A percentile compares a stretch with the other conserved stretches of the same genome.
These are phyloP conservation scores for Furcula furcula DNA, from an alignment of 2,888 invertebrate genomes.

Conservation along the genomic window DNA sequence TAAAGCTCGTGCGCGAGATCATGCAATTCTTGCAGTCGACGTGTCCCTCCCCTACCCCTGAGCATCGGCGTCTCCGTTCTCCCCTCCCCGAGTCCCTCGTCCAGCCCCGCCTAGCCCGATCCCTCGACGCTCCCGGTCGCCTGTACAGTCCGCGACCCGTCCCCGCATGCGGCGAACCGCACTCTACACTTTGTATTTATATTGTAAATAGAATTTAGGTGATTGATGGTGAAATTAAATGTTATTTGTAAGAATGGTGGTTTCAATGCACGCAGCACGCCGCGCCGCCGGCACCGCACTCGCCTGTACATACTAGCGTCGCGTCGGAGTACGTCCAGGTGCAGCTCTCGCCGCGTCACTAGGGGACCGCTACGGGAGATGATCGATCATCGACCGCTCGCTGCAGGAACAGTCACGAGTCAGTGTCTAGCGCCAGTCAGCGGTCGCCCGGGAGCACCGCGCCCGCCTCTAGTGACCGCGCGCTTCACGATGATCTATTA, in stretches of 20 bases:
- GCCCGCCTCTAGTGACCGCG: too few relatives aligned
- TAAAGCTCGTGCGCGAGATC: too few relatives aligned
- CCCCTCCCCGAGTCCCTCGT: not conserved
- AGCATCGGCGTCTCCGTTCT: conserved; percentile 2
- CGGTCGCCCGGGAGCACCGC: not conserved
- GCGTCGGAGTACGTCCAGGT: not conserved
- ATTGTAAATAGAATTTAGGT: conserved; percentile 76
- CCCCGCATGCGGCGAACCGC: conserved; percentile 17
- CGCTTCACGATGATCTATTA: too few relatives aligned
- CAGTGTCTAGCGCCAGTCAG: not conserved
- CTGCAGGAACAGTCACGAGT: too few relatives aligned
- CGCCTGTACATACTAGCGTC: not conserved
- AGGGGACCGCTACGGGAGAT: too few relatives aligned
- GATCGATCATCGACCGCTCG: too few relatives aligned
- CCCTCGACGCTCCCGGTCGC: conserved; percentile 26
- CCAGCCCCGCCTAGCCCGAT: not conserved
- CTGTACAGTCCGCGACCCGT: conserved; percentile 60
- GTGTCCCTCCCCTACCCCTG: not conserved
- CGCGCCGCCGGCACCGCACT: not conserved
- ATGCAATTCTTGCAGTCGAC: not conserved
- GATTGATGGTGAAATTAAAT: conserved; percentile 73
- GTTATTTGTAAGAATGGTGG: conserved; percentile 52
- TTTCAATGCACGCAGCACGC: conserved; percentile 56
- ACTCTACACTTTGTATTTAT: conserved; percentile 61
- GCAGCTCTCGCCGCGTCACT: too few relatives aligned